A percentile compares a stretch with the other conserved stretches of the same genome.
These are phyloP conservation scores for Epinephelus coioides DNA, from an alignment of 2,797 vertebrate species.

Conservation along the genomic window DNA sequence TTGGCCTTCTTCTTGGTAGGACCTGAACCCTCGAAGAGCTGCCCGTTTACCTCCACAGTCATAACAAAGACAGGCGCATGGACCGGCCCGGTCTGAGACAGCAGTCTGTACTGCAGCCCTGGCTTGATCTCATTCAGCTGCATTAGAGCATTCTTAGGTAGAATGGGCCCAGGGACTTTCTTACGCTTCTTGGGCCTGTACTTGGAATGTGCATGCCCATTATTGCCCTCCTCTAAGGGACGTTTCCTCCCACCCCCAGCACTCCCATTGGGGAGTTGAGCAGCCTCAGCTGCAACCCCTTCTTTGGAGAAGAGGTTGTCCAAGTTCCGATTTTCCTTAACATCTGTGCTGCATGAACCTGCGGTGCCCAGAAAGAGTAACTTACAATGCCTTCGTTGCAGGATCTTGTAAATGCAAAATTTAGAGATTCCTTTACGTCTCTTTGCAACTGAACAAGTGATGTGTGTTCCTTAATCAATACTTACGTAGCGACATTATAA, in stretches of 20 bases:
- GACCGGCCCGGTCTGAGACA: slow-evolving; percentile 93
- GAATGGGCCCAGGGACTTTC: slow-evolving; percentile 87
- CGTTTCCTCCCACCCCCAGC: slow-evolving; percentile 88
- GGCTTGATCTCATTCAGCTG: slow-evolving; percentile 96
- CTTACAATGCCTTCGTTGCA: slow-evolving; percentile 97
- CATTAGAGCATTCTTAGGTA: slow-evolving; percentile 96
- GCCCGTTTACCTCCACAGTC: slow-evolving; percentile 95
- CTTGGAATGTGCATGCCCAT: slow-evolving; percentile 87
- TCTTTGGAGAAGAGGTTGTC: slow-evolving; percentile 90
- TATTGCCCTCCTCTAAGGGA: slow-evolving; percentile 93
- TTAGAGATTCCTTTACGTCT: slow-evolving; percentile 94
- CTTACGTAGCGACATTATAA: slow-evolving; percentile 91
- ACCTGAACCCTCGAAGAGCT: slow-evolving; percentile 92
- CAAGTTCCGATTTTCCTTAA: slow-evolving; percentile 94
- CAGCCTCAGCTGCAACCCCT: slow-evolving; percentile 80
- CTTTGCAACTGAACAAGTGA: slow-evolving; percentile 95
- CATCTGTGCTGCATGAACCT: slow-evolving; percentile 96
- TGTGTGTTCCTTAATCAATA: slow-evolving; percentile 88
- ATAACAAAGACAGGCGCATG: slow-evolving; percentile 94
- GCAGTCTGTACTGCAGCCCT: slow-evolving; percentile 92
- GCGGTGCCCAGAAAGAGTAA: slow-evolving; percentile 98
- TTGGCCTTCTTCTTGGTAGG: slow-evolving; percentile 97
- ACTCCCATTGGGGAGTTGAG: slow-evolving; percentile 84
- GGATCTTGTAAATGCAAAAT: slow-evolving; percentile 99
- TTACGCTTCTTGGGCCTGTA: slow-evolving; percentile 93